phyloP scores from a whole-genome alignment of 2,797 vertebrate species.

The Ciconia nigra region DNA sequence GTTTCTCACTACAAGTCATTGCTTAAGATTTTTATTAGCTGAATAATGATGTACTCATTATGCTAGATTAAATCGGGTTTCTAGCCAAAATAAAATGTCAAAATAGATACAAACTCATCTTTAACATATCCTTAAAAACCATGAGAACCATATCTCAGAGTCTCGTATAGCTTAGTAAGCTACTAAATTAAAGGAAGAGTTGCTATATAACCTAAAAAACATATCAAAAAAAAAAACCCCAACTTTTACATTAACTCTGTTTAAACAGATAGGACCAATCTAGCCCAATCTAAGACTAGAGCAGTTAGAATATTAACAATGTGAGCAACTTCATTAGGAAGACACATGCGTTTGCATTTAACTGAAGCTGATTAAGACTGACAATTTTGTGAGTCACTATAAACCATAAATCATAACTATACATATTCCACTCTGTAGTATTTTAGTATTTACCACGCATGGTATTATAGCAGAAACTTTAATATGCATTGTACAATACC shows the following conservation, averaged over 20 bases:
- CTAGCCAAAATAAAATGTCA: background rate
- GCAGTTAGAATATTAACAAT: background rate
- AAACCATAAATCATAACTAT: background rate
- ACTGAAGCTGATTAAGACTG: background rate
- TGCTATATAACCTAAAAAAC: background rate
- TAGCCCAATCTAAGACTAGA: background rate
- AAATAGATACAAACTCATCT: background rate
- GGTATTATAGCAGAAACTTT: background rate
- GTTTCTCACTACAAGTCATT: background rate
- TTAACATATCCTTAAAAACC: background rate
- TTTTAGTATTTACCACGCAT: background rate
- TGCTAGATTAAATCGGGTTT: background rate
- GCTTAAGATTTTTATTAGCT: background rate
- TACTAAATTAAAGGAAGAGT: background rate
- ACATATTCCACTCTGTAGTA: background rate
- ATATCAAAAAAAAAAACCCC: background rate
- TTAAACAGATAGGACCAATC: background rate
- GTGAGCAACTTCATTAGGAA: background rate
- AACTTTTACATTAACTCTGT: background rate
- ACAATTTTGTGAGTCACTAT: background rate
- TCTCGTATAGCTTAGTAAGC: background rate
- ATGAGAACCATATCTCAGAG: rapidly evolving
- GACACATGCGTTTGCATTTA: rapidly evolving
- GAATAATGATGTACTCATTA: background rate
- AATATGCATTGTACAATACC: background rate